Percentiles rank a stretch among this genome's conserved stretches.
These are phyloP conservation scores for Hylomyscus alleni DNA, from an alignment of 2,797 vertebrate genomes.

Conservation along the genomic window DNA sequence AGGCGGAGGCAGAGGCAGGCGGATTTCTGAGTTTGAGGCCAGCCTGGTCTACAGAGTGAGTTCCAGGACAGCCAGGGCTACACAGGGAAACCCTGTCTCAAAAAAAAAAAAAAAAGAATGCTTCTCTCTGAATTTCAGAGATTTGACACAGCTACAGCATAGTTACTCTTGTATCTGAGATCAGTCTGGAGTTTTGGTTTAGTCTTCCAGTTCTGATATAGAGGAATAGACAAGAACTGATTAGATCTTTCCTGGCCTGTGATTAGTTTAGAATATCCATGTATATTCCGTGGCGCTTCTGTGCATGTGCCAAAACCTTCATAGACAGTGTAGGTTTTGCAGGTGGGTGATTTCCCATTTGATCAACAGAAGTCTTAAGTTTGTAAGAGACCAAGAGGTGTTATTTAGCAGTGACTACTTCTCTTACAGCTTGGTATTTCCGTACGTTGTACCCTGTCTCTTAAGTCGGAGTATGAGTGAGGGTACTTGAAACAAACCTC, in stretches of 20 bases:
- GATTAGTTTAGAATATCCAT: background rate
- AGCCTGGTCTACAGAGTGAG: too few species aligned
- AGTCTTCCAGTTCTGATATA: conserved; percentile 12
- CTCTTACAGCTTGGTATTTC: conserved; percentile 8
- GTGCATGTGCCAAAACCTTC: background rate
- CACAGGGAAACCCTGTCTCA: too few species aligned
- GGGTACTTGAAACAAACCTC: conserved; percentile 8
- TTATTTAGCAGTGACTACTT: conserved; percentile 2
- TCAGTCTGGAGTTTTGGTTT: background rate
- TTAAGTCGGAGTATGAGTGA: background rate
- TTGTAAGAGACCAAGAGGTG: background rate
- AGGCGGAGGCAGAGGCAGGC: too few species aligned
- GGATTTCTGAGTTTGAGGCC: too few species aligned
- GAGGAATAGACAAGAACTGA: background rate
- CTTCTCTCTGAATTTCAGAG: background rate
- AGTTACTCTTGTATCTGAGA: background rate
- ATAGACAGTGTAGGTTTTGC: background rate
- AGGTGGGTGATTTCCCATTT: conserved; percentile 17
- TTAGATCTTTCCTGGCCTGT: conserved; percentile 17
- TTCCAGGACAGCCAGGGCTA: too few species aligned
- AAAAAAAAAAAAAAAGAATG: too few species aligned
- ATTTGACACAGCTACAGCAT: background rate
- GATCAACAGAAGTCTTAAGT: background rate
- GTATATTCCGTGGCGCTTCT: conserved; percentile 14
- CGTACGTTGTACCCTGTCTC: background rate